Base-by-base conservation (phyloP, 2,888 invertebrate species). In the Cephus runcator region DNA sequence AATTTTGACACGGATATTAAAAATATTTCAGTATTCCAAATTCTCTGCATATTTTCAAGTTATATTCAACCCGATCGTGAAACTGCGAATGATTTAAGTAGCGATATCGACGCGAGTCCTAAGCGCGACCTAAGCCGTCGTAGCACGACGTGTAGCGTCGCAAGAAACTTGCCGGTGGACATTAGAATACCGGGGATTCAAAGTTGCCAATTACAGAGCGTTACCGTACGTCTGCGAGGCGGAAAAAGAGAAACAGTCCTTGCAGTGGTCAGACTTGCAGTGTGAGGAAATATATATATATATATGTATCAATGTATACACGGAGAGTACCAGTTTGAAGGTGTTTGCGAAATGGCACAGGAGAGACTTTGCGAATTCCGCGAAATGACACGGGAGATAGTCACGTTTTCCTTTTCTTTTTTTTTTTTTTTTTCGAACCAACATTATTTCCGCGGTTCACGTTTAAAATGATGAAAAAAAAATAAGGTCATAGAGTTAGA, bases 161-260 rank as follows among this genome's bases (percentile, higher is more conserved):
- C 71, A 34, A 74, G 36, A 74, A 74, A 56, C 56, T 74, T 9
- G 36, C 34, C 74, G 74, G 74, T 34, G 74, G 31, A 34, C 36
- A 74, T 74, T 74, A 30, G 74, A 74, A 74, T 74, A 35, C 74
- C 74, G 34, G 35, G 31, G 36, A 74, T 34, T 34, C 74, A 35
- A 74, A 74, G 31, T 74, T 34, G 74, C 34, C 74, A 74, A 30
- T 74, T 35, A 35, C 71, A 71, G 71, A 34, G 34, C 71, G 71
- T 71, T 71, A 71, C 31, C 56, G 56, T 56, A 71, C 34, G 74
- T 34, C 23, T 12, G 30, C 33, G 4, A 34, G 30, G 35, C 35
- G 74, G 74, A 74, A 74, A 35, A 35, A 35, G 74, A 74, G 74
- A 74, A 74, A 74, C 74, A 74, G 36, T 74, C 74, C n/a, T 30